These are phyloP conservation scores for Aphidius ervi DNA, from an alignment of 1,140 invertebrate genomes.

Conservation along the genomic window DNA sequence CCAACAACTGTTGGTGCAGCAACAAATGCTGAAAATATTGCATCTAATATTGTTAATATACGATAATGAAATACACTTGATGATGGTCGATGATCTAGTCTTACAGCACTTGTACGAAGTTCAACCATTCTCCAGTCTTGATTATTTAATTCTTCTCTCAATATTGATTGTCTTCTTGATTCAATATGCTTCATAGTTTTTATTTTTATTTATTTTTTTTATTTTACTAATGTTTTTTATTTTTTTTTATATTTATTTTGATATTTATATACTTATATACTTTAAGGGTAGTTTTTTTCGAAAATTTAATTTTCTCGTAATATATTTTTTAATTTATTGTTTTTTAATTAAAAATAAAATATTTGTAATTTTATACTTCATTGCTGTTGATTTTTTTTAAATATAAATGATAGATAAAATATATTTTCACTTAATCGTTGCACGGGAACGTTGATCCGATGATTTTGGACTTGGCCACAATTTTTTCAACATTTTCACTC, in stretches of 20 bases:
- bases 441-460: no score
- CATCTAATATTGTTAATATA: constrained; percentile 66
- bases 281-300: no score
- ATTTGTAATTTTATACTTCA: no score
- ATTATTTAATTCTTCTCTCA: constrained; percentile 19
- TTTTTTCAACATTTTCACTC: no score
- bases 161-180: constrained; percentile 1
- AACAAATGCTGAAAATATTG: constrained; percentile 65
- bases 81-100: constrained; percentile 35
- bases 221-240: background rate
- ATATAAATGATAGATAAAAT: no score
- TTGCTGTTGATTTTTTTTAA: no score
- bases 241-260: background rate
- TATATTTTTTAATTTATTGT: no score
- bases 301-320: no score
- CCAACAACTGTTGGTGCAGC: constrained; percentile 75
- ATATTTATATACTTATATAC: no score
- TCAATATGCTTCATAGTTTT: constrained; percentile 18
- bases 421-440: no score
- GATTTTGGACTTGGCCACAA: no score
- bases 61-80: constrained; percentile 52
- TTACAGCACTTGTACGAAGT: constrained; percentile 35
- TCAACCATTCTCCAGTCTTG: constrained; percentile 45
- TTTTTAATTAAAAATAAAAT: no score
- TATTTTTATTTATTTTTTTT: background rate